These are phyloP conservation scores for Desoria tigrina DNA, from an alignment of 2,888 invertebrate genomes.

Conservation along the genomic window DNA sequence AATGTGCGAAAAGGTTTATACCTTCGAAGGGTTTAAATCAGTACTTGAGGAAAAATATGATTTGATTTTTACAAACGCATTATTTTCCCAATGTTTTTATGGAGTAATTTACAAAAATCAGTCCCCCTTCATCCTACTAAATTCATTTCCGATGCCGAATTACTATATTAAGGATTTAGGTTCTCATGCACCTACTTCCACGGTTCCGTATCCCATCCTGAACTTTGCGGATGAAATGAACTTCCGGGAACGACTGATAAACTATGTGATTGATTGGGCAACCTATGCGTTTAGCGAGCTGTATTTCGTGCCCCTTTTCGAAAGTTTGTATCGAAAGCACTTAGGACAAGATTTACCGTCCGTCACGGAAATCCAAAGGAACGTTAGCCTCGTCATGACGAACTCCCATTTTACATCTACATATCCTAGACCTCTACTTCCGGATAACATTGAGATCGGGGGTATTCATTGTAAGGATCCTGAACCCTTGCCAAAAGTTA, in stretches of 20 bases:
- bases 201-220: conserved; percentile 27
- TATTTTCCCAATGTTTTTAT: conserved; percentile 27
- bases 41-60: conserved; percentile 18
- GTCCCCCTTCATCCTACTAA: conserved; percentile 29
- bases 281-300: not conserved
- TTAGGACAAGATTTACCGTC: conserved; percentile 31
- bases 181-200: conserved; percentile 20
- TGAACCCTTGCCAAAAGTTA: conserved; percentile 44
- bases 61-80: conserved; percentile 20
- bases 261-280: conserved; percentile 22
- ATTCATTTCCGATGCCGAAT: conserved; percentile 23
- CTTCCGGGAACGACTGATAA: conserved; percentile 24
- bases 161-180: conserved; percentile 25
- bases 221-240: conserved; percentile 21
- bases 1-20: conserved; percentile 4
- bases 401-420: conserved; percentile 52
- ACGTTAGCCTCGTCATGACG: conserved; percentile 48
- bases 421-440: conserved; percentile 46
- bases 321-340: conserved; percentile 29
- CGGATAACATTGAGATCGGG: conserved; percentile 53
- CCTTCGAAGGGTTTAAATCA: not conserved
- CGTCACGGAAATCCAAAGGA: conserved; percentile 44
- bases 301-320: conserved; percentile 9
- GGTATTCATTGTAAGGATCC: conserved; percentile 53
- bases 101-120: conserved; percentile 24